Base-by-base conservation (phyloP, 2,113 vertebrate species). In the Anthoscopus minutus region DNA sequence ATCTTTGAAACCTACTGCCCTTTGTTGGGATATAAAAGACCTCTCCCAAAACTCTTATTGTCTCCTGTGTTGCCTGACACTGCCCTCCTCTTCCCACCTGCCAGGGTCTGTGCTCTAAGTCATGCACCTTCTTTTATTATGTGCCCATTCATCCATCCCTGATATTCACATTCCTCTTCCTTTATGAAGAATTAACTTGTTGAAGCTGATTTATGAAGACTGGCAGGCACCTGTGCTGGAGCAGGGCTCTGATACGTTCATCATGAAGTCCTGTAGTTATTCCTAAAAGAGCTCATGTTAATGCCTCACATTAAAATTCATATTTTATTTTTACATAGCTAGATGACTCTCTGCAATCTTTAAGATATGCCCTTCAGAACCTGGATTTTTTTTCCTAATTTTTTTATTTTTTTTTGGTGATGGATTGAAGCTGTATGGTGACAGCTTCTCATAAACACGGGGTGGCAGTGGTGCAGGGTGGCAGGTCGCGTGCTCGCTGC, bases 171-270 rank as follows among this genome's bases (percentile, higher is more conserved):
- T 96, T 93, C 88, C 70, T 92, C 92, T 92, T 97, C 91, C 77
- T 94, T 88, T 56, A 93, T 89, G 96, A 97, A 95, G 94, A 96
- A 97, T 97, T 96, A 97, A 96, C 96, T 97, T 87, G 95, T 80
- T 92, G 78, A 67, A 86, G 89, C 33, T 96, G 96, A 97, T 96
- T 96, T 97, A 97, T 95, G 88, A 96, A 96, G 95, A 96, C 70
- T 93, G 97, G 97, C 96, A 97, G 96, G 92, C 87, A 57, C 82
- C 56, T 78, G 84, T 56, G 90, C 95, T 62, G 86, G 40, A 90
- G 94, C 96, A 50, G n/a, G 11, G 78, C 96, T 91, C 89, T 67
- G 79, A 96, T 58, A 93, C 40, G 71, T 86, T 97, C 96, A 92
- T 96, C 92, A 70, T 37, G 50, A 94, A 92, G 97, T 97, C 95